Evolutionary conservation across 1,140 invertebrate species (phyloP).

Genomic region (Euwallacea fornicatus): DNA sequence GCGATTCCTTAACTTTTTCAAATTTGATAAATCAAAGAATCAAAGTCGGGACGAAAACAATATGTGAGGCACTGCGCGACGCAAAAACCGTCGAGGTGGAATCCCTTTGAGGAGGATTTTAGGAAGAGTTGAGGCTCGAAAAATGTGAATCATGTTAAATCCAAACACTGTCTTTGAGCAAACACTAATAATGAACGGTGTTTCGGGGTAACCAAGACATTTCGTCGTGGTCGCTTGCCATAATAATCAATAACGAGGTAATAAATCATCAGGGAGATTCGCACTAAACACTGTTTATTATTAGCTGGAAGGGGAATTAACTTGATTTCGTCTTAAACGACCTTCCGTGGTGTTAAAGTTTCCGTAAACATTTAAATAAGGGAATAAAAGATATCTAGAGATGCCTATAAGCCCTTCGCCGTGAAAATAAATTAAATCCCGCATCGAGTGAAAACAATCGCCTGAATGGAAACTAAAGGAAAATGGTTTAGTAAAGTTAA

Average conservation of each 20-base stretch:
- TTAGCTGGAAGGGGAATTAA: background rate
- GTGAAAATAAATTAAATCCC: no score
- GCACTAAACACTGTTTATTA: background rate
- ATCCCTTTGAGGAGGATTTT: no score
- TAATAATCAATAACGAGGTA: background rate
- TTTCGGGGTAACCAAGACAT: background rate
- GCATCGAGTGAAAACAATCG: no score
- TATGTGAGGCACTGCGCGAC: background rate
- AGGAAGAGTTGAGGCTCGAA: no score
- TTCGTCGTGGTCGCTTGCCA: background rate
- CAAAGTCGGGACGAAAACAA: background rate
- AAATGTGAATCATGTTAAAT: no score
- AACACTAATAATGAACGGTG: background rate
- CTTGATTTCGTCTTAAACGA: background rate
- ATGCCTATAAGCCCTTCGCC: no score
- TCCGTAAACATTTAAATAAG: background rate
- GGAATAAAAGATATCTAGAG: no score
- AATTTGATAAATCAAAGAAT: slow-evolving; percentile 2
- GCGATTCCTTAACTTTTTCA: background rate
- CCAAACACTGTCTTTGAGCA: background rate
- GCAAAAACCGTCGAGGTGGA: no score
- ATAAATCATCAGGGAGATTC: slow-evolving; percentile 5
- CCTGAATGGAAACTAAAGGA: no score
- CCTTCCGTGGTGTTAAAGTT: background rate
- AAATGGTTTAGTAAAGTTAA: no score